Evolutionary conservation across 2,888 invertebrate genomes (phyloP), one percentile per base, ranked within the genome.

Genomic region (Dryocosmus kuriphilus): DNA sequence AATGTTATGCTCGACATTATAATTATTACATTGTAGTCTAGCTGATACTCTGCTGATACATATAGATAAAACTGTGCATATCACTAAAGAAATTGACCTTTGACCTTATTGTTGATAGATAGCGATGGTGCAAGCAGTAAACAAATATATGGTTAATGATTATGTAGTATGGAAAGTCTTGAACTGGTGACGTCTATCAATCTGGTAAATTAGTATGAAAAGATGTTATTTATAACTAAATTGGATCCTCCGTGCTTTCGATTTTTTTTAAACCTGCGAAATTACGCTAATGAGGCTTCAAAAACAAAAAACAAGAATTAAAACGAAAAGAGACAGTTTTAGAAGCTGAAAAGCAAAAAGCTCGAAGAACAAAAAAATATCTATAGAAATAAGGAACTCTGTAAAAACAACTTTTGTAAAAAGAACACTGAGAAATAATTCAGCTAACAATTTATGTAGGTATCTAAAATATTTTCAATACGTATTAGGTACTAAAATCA

Each of bases 161-260:
- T 46, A 46, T 46, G 19, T 32, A 65, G 38, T 7, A 8, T 65
- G 51, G 71, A 71, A 71, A 51, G 19, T 71, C n/a, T 65, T 71
- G 9, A 51, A 46, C n/a, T 30, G 27, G 5, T 19, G 5, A 46
- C 19, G 46, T 46, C 24, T 51, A 19, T 30, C 9, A 71, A 71
- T 71, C n/a, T 51, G 16, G 6, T 19, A 46, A 41, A 19, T 67
- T 14, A 57, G 3, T 24, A 24, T 24, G 6, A 22, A 24, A 57
- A 57, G 3, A 24, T 46, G 41, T 11, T 65, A 65, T 51, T 71
- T 51, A 71, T 67, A 41, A 71, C 30, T 71, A 24, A 57, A 57
- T 57, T 57, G 9, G 11, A 57, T 57, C 24, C 8, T 24, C 4
- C 11, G 11, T 7, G 19, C 22, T 51, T 46, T 71, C 27, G 11